Base-by-base conservation (phyloP, 2,888 invertebrate genomes). In the Harmothoe impar region DNA sequence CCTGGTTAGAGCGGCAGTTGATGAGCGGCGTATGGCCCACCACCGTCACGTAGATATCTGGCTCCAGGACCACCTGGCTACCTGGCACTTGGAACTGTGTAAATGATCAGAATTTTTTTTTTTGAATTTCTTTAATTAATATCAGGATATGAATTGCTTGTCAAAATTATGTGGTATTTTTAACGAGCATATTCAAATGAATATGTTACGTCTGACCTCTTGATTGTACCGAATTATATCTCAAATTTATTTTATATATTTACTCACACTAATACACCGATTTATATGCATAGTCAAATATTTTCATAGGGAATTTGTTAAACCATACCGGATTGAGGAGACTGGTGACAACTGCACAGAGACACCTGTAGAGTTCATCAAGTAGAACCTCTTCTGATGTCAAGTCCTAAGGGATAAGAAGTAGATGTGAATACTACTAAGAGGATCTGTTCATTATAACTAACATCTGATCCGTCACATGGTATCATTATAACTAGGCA, bases 21-120 rank as follows among this genome's bases (percentile, higher is more conserved):
- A 97, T 97, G 95, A 97, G 97, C 89, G 98, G 97, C 23, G 97
- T 97, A 95, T 98, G 97, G 10, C 97, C 97, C 95, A 98, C 97
- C 93, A 98, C 97, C 92, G 97, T 97, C 86, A 97, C 96, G 96
- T 97, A 97, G 91, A 98, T 96, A 93, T 97, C 97, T 86, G 98
- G 98, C 92, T 96, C 96, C 95, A 97, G 97, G 89, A 96, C 94
- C 88, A 96, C 94, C 89, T 95, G 94, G 94, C 97, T 97, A 78
- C 97, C 97, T 93, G 97, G 97, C 93, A 97, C 96, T 89, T 96
- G 96, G 95, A 97, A 97, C 97, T 97, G 95, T 29, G 25, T 7
- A n/a, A n/a, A 54, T n/a, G n/a, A n/a, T n/a, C n/a, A n/a, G n/a
- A n/a, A n/a, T n/a, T n/a, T n/a, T n/a, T n/a, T n/a, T n/a, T n/a